Base-by-base conservation (phyloP, 2,888 invertebrate species). In the Barypeithes pellucidus region DNA sequence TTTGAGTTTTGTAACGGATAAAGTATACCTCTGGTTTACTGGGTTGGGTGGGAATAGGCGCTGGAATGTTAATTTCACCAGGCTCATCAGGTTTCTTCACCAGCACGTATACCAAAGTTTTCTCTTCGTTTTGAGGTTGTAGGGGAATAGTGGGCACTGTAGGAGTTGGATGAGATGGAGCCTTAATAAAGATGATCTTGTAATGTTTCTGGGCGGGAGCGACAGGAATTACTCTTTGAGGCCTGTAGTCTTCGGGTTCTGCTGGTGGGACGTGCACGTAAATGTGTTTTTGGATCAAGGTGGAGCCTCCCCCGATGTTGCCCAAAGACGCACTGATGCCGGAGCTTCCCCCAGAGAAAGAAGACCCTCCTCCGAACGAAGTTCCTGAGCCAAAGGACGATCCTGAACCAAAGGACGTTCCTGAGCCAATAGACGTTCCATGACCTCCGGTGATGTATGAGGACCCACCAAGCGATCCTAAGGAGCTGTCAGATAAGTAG, bases 21-120 rank as follows among this genome's bases (percentile, higher is more conserved):
- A 95, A 95, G 91, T 95, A 95, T 66, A 95, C 95, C 88, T 95
- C 95, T 67, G 95, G 95, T 88, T 95, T 95, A 85, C 93, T 92
- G 76, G 95, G 95, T 82, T 93, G 93, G 60, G 94, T 95, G 59
- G 95, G 94, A 1, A 91, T 90, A 14, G 92, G 88, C 12, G 93
- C 90, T 59, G 94, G 95, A 80, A 95, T 91, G 80, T 89, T 88
- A 85, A 95, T 92, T 81, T 95, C 93, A 77, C 92, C 93, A 76
- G 92, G 92, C 73, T 94, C 94, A 82, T 95, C 95, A 80, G 95
- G 95, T 84, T 93, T 94, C 90, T 95, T 95, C 80, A 95, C 95
- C 86, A 95, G 87, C 24, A 95, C 95, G 87, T 95, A 95, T 80
- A 95, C 95, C 77, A 95, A 89, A 63, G 95, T 95, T 89, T 95